These are phyloP conservation scores for Acanthornis magna DNA, from an alignment of 2,797 vertebrate genomes.

Conservation along the genomic window DNA sequence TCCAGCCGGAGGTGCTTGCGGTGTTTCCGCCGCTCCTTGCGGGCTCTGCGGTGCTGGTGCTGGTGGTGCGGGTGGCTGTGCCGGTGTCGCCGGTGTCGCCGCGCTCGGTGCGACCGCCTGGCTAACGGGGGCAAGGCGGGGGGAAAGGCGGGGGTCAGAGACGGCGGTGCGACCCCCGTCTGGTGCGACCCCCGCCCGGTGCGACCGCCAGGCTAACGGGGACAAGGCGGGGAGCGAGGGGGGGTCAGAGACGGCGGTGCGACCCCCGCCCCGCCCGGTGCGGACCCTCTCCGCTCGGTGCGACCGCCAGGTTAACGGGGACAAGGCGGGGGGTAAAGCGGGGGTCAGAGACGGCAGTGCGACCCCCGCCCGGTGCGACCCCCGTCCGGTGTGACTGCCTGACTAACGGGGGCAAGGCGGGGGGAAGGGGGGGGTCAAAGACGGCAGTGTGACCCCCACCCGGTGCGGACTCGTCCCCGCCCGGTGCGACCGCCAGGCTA, in stretches of 20 bases:
- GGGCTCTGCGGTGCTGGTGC: conserved; percentile 86
- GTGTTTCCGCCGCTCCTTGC: conserved; percentile 90
- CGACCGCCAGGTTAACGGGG: neutral
- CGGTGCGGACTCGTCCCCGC: too few species aligned
- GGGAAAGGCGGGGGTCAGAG: too few species aligned
- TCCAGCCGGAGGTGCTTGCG: conserved; percentile 57
- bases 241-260: neutral
- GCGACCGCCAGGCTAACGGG: neutral
- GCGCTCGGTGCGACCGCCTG: conserved; percentile 86
- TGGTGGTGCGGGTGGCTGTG: conserved; percentile 76
- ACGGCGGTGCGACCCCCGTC: too few species aligned
- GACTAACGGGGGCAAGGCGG: too few species aligned
- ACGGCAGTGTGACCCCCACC: too few species aligned
- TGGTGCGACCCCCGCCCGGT: too few species aligned
- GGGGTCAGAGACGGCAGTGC: too few species aligned
- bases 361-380: too few species aligned
- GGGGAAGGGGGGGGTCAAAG: neutral
- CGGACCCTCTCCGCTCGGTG: too few species aligned
- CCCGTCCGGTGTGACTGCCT: too few species aligned
- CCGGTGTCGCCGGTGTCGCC: conserved; percentile 84
- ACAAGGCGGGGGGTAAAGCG: neutral
- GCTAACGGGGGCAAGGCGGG: conserved; percentile 67
- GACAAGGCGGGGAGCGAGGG: neutral
- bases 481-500: too few species aligned
- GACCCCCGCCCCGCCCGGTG: too few species aligned